Evolutionary conservation across 2,888 invertebrate genomes (phyloP), one percentile per base, ranked within the genome.

Genomic region (Gastracanthus pulcherrimus): DNA sequence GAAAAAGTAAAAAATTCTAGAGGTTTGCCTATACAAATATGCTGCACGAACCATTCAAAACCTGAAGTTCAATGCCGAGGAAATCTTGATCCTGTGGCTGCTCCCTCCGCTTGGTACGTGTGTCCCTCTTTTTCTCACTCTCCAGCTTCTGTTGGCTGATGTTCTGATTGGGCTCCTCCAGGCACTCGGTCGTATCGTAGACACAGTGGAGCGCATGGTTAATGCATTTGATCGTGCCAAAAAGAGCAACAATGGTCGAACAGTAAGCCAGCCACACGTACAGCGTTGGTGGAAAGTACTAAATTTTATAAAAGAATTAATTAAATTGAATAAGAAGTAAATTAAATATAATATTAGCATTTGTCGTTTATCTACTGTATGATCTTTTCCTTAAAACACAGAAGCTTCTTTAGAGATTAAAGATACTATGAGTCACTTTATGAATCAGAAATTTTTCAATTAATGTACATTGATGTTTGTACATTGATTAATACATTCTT

Each of bases 161-260:
- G 87, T 92, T 93, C 92, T 88, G 92, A 87, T 85, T 93, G 91
- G 85, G 94, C 92, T 93, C 95, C 92, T 90, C 93, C 91, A 96
- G 94, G 89, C 96, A 95, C 92, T 98, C 98, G n/a, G 96, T 96
- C 16, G 97, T 97, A 92, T 99, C 98, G 92, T 98, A 99, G 93
- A 98, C 95, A 87, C 96, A 95, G 92, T 99, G 99, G 82, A 99
- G 94, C 62, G 96, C 95, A 92, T 96, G 96, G 93, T 98, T 99
- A 86, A 97, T 92, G 82, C 97, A 92, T 93, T 99, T 99, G 83
- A 99, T 93, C 71, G 94, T 90, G 13, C 96, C 94, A 91, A 99
- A 97, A 80, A 97, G 93, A 75, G 96, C 88, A 36, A 96, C 96
- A 84, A 99, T 96, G 74, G 96, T 94, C 67, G 94, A 93, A 91